Conservation (phyloP, 2,113 vertebrate genomes). For the Petrocephalus zakoni region DNA sequence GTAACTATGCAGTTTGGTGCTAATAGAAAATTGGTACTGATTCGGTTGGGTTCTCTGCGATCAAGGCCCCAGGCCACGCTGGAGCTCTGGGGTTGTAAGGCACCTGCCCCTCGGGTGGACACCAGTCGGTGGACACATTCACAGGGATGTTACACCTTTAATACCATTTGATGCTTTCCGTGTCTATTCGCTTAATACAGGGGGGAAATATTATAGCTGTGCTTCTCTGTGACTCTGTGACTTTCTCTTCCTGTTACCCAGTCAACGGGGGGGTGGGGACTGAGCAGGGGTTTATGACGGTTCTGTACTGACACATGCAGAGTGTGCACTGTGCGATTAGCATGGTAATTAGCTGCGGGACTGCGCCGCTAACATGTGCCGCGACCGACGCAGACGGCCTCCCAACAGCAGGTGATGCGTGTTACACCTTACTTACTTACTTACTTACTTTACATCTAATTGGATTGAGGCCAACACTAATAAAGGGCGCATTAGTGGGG, state of each 20-base stretch:
- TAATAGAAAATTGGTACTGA: conserved; percentile 23
- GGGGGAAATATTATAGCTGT: too few relatives aligned
- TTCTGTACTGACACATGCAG: background rate
- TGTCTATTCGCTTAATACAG: background rate
- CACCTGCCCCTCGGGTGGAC: background rate
- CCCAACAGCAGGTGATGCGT: background rate
- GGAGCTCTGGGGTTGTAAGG: background rate
- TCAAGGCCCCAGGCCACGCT: background rate
- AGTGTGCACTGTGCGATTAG: background rate
- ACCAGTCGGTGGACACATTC: background rate
- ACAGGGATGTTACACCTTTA: background rate
- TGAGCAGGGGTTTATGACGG: background rate
- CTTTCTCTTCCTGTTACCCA: background rate
- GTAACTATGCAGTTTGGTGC: conserved; percentile 15
- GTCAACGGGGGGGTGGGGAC: background rate
- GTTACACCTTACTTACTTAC: conserved; percentile 25
- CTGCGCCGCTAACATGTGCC: background rate
- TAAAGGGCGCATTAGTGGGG: background rate
- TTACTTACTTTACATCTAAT: conserved; percentile 13
- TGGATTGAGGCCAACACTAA: background rate
- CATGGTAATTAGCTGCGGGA: conserved; percentile 12
- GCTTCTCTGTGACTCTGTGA: background rate
- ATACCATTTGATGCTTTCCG: background rate
- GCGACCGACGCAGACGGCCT: conserved; percentile 5
- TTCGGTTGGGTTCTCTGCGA: background rate